A percentile compares a stretch with the other conserved stretches of the same genome.
These are phyloP conservation scores for Mastomys coucha DNA, from an alignment of 2,113 vertebrate genomes.

Conservation along the genomic window DNA sequence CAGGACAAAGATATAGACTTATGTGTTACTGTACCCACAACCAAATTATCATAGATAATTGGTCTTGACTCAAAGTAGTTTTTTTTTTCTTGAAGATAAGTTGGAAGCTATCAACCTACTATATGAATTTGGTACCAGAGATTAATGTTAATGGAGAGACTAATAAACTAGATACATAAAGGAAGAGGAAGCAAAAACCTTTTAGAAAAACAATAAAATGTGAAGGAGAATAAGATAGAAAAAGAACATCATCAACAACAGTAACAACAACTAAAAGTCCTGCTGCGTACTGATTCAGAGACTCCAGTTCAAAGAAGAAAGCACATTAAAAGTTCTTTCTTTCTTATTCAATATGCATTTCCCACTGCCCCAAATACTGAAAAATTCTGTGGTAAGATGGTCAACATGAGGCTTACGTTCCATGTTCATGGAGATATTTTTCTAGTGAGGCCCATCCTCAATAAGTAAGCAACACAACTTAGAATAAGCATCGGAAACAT, in stretches of 20 bases:
- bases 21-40: accelerated
- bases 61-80: not conserved
- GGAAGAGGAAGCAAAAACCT: not conserved
- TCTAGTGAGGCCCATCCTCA: not conserved
- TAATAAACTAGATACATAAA: not conserved
- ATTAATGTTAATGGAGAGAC: not conserved
- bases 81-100: not conserved
- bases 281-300: not conserved
- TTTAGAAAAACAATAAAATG: not conserved
- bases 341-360: not conserved
- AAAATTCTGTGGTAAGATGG: not conserved
- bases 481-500: not conserved
- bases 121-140: not conserved
- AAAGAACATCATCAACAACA: not conserved
- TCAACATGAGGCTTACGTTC: not conserved
- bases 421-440: not conserved
- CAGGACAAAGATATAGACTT: not conserved
- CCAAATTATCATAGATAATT: not conserved
- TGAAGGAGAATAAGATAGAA: not conserved
- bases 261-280: not conserved
- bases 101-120: not conserved
- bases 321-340: not conserved
- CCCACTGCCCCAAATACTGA: not conserved
- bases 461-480: not conserved
- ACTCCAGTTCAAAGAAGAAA: not conserved